Conservation (phyloP, 2,797 vertebrate genomes). For the Alosa sapidissima region DNA sequence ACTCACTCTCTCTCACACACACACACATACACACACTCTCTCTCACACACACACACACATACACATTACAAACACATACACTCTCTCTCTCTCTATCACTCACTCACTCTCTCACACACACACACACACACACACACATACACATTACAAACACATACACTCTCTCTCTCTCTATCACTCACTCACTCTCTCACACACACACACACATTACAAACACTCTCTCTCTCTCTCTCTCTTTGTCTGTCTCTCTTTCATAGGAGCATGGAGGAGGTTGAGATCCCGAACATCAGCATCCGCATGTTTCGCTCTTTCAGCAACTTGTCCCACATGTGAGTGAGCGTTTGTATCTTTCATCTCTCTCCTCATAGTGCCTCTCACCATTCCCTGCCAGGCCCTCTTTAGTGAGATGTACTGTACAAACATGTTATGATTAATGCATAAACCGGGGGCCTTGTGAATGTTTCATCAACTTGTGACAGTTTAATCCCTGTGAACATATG, state of each 20-base stretch:
- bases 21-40: neutral
- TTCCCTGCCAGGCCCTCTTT: neutral
- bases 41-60: no score
- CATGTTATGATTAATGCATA: neutral
- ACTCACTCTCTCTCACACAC: neutral
- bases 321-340: constrained; percentile 70
- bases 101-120: neutral
- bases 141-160: neutral
- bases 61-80: no score
- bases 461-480: neutral
- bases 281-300: constrained; percentile 67
- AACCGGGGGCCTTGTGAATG: neutral
- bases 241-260: constrained; percentile 52
- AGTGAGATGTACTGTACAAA: neutral
- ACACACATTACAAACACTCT: neutral
- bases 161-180: neutral
- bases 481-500: neutral
- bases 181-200: neutral
- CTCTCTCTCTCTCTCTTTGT: neutral
- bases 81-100: neutral
- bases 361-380: neutral
- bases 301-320: constrained; percentile 67
- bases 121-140: no score
- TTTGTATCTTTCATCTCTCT: neutral
- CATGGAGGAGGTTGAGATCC: constrained; percentile 71